Evolutionary conservation across 2,888 invertebrate genomes (phyloP).

Genomic region (Aspidapion aeneum): DNA sequence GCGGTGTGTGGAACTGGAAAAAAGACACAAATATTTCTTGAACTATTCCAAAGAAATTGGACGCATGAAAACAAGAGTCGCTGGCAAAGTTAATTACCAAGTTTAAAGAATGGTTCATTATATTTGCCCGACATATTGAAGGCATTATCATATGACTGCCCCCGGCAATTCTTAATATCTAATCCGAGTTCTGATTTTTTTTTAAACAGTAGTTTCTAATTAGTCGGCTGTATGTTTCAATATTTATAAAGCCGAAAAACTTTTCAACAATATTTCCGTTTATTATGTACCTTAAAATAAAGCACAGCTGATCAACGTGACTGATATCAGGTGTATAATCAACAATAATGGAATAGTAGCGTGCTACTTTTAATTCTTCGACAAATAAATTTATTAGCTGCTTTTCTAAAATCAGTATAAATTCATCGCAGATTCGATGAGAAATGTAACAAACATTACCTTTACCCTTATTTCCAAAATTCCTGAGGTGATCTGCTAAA

Average conservation of each 20-base stretch:
- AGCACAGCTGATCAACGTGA: conserved; percentile 7
- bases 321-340: neutral
- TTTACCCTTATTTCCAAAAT: conserved; percentile 2
- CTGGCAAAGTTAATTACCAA: conserved; percentile 3
- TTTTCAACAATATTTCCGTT: conserved; percentile 8
- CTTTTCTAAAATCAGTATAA: neutral
- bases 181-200: conserved; percentile 8
- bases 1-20: neutral
- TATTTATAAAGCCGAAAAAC: conserved; percentile 10
- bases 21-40: conserved; percentile 3
- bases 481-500: neutral
- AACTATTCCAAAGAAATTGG: neutral
- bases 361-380: neutral
- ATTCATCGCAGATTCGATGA: neutral
- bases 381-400: neutral
- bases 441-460: too few relatives aligned
- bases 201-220: conserved; percentile 11
- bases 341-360: conserved; percentile 5
- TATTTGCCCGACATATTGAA: conserved; percentile 11
- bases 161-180: conserved; percentile 6
- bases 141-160: conserved; percentile 6
- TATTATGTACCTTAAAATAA: conserved; percentile 5
- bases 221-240: conserved; percentile 7
- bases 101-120: conserved; percentile 1
- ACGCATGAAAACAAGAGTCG: neutral